Base-by-base conservation (phyloP, 1,140 invertebrate genomes). In the Campoletis sonorensis region DNA sequence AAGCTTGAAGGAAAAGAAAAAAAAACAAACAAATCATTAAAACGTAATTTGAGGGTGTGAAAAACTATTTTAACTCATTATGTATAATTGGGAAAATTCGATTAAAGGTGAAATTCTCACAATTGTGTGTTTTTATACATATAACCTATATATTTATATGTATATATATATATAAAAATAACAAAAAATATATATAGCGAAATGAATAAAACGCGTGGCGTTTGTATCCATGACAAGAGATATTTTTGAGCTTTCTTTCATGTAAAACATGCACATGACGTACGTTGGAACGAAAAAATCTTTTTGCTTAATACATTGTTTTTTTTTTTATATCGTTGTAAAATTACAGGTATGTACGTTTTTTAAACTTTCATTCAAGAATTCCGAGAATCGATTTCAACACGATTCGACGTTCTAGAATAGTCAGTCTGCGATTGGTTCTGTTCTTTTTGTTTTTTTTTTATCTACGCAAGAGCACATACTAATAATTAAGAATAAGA, bases 301-400 rank as follows among this genome's bases (percentile, higher is more conserved):
- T 21, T 64, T 64, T 64, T n/a, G n/a, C n/a, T n/a, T n/a, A n/a
- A n/a, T n/a, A n/a, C n/a, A n/a, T n/a, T n/a, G n/a, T n/a, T n/a
- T 64, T 64, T 64, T 64, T 64, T 64, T 23, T 11, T 64, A 64
- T 26, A 64, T 5, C 23, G 10, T 67, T 27, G 21, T 67, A 27
- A 67, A 67, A 67, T 67, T 67, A 67, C 61, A 67, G 23, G 13
- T 67, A 67, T 27, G 61, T 67, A 67, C 61, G 61, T 27, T 1
- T 67, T 26, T 67, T 67, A 67, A n/a, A 58, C 61, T 67, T 27
- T 67, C 23, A 26, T 67, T 67, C 23, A 26, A 67, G 23, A 67
- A 67, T 67, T 67, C 30, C 23, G 21, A 67, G 11, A 67, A 30
- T 27, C 21, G 18, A 58, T 4, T 58, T 58, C 54, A 4, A 23